Conservation (phyloP, 2,888 invertebrate species). For the Lasioglossum malachurum region DNA sequence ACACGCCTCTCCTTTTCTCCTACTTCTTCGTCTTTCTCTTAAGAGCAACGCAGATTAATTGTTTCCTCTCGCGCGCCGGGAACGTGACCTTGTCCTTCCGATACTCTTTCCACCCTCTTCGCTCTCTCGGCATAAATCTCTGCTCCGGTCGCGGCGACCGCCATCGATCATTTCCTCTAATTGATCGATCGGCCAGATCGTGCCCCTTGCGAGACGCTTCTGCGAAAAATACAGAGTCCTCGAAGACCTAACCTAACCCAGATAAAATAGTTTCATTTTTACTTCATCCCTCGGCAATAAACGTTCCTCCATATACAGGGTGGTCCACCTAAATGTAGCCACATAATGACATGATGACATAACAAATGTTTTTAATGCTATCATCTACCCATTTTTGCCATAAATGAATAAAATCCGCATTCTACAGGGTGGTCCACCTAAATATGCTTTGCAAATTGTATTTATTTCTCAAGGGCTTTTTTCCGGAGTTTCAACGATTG, state of each 20-base stretch:
- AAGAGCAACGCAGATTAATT: constrained; percentile 13
- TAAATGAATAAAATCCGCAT: too few relatives aligned
- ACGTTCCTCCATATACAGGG: not conserved
- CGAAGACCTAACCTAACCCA: not conserved
- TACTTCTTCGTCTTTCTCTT: not conserved
- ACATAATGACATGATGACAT: too few relatives aligned
- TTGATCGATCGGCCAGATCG: not conserved
- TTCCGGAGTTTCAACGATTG: too few relatives aligned
- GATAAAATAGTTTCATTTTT: not conserved
- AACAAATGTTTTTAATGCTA: too few relatives aligned
- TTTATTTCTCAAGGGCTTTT: too few relatives aligned
- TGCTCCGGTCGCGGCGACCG: not conserved
- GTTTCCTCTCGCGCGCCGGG: not conserved
- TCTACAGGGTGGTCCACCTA: too few relatives aligned
- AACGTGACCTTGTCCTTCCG: constrained; percentile 7
- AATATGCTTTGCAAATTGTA: too few relatives aligned
- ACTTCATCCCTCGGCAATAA: not conserved
- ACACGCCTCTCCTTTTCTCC: not conserved
- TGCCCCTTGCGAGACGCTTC: not conserved
- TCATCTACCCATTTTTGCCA: too few relatives aligned
- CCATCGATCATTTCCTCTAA: constrained; percentile 1
- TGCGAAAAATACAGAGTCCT: not conserved
- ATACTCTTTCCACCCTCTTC: not conserved
- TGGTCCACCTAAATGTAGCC: too few relatives aligned
- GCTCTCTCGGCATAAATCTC: constrained; percentile 5